Conservation (phyloP, 2,113 vertebrate genomes). For the Misgurnus anguillicaudatus region DNA sequence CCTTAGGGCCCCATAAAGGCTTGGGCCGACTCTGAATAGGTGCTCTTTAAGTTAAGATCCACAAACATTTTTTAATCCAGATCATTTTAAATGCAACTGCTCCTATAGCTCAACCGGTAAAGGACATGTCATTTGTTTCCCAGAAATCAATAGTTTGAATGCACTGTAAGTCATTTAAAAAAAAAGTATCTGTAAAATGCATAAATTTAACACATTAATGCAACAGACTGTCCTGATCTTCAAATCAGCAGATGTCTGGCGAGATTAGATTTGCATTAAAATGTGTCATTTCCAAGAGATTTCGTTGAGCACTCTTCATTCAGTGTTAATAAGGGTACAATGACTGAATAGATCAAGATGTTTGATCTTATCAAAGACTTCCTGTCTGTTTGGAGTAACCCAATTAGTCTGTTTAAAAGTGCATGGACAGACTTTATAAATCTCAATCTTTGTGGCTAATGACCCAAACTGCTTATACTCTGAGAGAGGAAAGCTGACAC, state of each 20-base stretch:
- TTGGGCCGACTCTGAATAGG: too few relatives aligned
- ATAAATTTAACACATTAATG: too few relatives aligned
- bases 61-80: background rate
- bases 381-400: background rate
- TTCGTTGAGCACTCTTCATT: background rate
- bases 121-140: too few relatives aligned
- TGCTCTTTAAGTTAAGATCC: too few relatives aligned
- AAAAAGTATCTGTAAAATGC: too few relatives aligned
- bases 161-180: too few relatives aligned
- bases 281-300: background rate
- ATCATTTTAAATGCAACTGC: background rate
- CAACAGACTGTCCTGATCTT: background rate
- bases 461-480: background rate
- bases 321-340: background rate
- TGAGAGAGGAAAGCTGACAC: background rate
- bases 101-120: too few relatives aligned
- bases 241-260: conserved; percentile 1
- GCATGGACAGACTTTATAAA: background rate
- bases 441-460: background rate
- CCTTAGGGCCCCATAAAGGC: too few relatives aligned
- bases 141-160: too few relatives aligned
- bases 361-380: conserved; percentile 1
- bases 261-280: background rate
- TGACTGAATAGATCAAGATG: conserved; percentile 1
- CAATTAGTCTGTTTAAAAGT: conserved; percentile 2